Base-by-base conservation (phyloP, 2,113 vertebrate genomes). In the Apistogramma diplotaenia region DNA sequence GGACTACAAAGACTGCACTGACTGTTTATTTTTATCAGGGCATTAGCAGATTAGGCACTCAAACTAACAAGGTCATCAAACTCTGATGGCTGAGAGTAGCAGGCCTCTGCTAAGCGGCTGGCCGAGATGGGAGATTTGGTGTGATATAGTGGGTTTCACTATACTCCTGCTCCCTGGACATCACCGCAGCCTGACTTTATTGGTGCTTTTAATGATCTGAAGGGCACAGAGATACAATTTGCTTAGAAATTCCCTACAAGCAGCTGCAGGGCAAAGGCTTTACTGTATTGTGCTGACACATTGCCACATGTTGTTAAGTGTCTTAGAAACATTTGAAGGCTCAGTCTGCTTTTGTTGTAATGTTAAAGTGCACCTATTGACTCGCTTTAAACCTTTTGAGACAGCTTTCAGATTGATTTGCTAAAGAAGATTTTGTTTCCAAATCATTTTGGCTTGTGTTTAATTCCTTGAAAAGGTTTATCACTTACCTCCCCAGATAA, bases 11-110 rank as follows among this genome's bases (percentile, higher is more conserved):
- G 92, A 85, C 91, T 85, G 86, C 78, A 75, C 85, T 86, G 90
- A 89, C 91, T 91, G 87, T 89, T 94, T 94, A 93, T 94, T 94
- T 95, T 95, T 95, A 94, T 94, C 93, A 84, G 88, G 83, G 93
- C 94, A 94, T 95, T 95, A 95, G 91, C 93, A 93, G 94, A 95
- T 94, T 93, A 95, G 93, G 91, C 92, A 94, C 94, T 94, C 91
- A 89, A 93, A 91, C 94, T 95, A 94, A 95, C 92, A 93, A 94
- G 95, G 95, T 94, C 93, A 94, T 93, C 92, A 92, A 93, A 91
- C 92, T 89, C 76, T 74, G 87, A 91, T 84, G 89, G 83, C 90
- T 85, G 91, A 82, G 88, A 91, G 89, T 89, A 87, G 89, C 79
- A 85, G 90, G 90, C 87, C 89, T 90, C 81, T 85, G 85, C 84